Percentiles rank a stretch among this genome's conserved stretches.
Evolutionary conservation across 2,888 invertebrate genomes (phyloP).

Genomic region (Apotomis betuletana): DNA sequence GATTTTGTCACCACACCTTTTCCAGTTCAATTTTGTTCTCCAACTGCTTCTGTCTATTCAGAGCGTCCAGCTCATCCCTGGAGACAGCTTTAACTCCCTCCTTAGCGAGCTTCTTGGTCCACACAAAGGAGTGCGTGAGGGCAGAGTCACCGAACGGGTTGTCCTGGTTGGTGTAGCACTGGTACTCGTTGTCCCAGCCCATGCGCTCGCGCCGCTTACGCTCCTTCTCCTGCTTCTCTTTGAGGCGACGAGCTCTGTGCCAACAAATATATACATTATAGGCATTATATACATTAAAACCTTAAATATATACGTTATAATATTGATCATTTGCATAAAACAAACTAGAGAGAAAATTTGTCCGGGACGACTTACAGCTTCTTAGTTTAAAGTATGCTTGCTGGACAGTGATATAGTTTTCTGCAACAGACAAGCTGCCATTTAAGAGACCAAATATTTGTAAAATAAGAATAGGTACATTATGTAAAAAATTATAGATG

Average conservation of each 20-base stretch:
- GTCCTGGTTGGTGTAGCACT: conserved; percentile 98
- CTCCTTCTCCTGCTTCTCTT: conserved; percentile 96
- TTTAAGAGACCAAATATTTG: too few relatives aligned
- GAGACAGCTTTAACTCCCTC: conserved; percentile 93
- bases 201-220: conserved; percentile 93
- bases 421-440: too few relatives aligned
- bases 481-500: too few relatives aligned
- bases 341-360: too few relatives aligned
- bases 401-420: too few relatives aligned
- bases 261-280: not conserved
- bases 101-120: conserved; percentile 97
- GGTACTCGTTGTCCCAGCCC: conserved; percentile 99
- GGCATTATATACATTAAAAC: too few relatives aligned
- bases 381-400: too few relatives aligned
- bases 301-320: not conserved
- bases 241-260: conserved; percentile 86
- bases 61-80: conserved; percentile 90
- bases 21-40: conserved; percentile 96
- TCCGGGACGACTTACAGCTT: not conserved
- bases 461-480: too few relatives aligned
- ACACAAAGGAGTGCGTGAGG: conserved; percentile 96
- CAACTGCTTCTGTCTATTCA: conserved; percentile 93
- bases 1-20: conserved; percentile 82
- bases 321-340: not conserved
- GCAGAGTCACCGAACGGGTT: conserved; percentile 99